Percentiles rank a stretch among this genome's conserved stretches.
Evolutionary conservation across 2,113 vertebrate genomes (phyloP).

Genomic region (Lamprotornis superbus): DNA sequence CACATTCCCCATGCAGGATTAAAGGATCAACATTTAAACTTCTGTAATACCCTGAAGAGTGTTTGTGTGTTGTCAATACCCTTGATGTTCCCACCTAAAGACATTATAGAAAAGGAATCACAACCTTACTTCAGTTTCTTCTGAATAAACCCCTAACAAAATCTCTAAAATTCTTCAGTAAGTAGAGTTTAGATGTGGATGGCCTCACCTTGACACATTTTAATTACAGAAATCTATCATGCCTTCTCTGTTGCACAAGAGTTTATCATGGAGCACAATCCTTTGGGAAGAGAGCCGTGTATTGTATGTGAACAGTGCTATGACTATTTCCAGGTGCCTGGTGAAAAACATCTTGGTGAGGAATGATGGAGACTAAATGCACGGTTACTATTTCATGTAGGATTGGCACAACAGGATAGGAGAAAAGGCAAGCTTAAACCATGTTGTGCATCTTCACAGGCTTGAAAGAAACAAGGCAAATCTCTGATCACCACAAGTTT

Average conservation of each 20-base stretch:
- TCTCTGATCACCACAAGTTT: background rate
- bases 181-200: background rate
- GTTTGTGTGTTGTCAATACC: background rate
- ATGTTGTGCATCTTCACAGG: background rate
- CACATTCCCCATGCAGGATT: background rate
- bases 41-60: background rate
- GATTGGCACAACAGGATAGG: background rate
- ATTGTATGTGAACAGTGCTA: background rate
- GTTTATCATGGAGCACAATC: background rate
- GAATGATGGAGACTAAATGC: background rate
- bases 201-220: background rate
- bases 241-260: background rate
- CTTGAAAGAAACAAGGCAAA: background rate
- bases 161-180: background rate
- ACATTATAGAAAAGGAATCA: background rate
- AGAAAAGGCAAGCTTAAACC: background rate
- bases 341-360: background rate
- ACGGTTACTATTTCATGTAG: background rate
- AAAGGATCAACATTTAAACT: background rate
- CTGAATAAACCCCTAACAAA: background rate
- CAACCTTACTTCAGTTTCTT: background rate
- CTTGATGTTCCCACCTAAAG: background rate
- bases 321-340: background rate
- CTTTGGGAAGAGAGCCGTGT: background rate
- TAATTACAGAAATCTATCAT: background rate